These are phyloP conservation scores for Mimumesa dahlbomi DNA, from an alignment of 2,888 invertebrate genomes.

Conservation along the genomic window DNA sequence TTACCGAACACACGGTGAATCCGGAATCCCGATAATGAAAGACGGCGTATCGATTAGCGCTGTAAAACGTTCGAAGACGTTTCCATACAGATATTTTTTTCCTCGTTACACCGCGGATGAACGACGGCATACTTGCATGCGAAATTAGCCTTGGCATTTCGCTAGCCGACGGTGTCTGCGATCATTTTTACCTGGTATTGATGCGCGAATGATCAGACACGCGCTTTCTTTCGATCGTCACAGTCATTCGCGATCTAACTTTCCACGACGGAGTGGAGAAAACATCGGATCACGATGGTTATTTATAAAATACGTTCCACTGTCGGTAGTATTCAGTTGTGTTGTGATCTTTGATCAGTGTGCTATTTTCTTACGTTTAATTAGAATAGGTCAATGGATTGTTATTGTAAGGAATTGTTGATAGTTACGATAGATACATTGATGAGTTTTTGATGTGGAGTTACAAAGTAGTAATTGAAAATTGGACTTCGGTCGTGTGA, in stretches of 20 bases:
- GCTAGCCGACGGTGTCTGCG: background rate
- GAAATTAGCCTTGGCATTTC: conserved; percentile 31
- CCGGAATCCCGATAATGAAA: conserved; percentile 26
- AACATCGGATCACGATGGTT: background rate
- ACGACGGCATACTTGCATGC: conserved; percentile 2
- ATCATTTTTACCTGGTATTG: conserved; percentile 1
- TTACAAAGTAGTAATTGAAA: too few relatives aligned
- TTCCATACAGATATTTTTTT: background rate
- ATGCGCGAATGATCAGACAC: background rate
- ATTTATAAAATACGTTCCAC: background rate
- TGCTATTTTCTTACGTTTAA: too few relatives aligned
- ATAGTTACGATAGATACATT: too few relatives aligned
- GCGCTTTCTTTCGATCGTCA: conserved; percentile 10
- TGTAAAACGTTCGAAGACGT: background rate
- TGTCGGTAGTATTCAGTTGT: too few relatives aligned
- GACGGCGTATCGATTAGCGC: conserved; percentile 8
- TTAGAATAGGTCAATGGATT: too few relatives aligned
- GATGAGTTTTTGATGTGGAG: too few relatives aligned
- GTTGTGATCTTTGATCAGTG: too few relatives aligned
- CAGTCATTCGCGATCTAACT: conserved; percentile 7
- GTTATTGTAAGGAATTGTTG: too few relatives aligned
- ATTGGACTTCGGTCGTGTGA: conserved; percentile 24
- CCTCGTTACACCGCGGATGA: conserved; percentile 6
- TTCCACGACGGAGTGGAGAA: background rate
- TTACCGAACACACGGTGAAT: conserved; percentile 7